phyloP scores from a whole-genome alignment of 2,797 vertebrate genomes.

The Podarcis lilfordi region DNA sequence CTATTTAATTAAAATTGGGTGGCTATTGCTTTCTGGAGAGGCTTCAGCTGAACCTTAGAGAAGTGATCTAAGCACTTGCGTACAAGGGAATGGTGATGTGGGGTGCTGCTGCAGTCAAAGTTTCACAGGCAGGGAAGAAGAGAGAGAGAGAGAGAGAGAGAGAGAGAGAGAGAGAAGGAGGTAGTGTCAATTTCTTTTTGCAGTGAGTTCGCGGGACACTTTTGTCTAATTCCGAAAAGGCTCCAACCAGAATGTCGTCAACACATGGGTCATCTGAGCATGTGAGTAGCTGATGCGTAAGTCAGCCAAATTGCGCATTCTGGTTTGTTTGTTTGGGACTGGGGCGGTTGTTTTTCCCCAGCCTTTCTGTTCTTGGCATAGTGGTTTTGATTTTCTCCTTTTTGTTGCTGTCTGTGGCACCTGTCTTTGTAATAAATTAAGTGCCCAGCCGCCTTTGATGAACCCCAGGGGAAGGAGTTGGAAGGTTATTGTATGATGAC shows the following conservation, averaged over 20 bases:
- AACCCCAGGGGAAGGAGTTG: conserved; percentile 51
- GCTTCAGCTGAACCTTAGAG: conserved; percentile 24
- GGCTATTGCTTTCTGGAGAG: background rate
- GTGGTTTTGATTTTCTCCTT: conserved; percentile 2
- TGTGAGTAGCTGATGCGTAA: conserved; percentile 25
- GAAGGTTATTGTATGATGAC: conserved; percentile 61
- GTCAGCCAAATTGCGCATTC: conserved; percentile 37
- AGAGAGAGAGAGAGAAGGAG: conserved; percentile 30
- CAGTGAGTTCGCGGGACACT: conserved; percentile 7
- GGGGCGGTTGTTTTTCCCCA: background rate
- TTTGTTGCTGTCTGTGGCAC: conserved; percentile 49
- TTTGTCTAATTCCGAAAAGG: conserved; percentile 32
- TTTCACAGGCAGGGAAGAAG: conserved; percentile 37
- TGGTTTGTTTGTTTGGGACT: conserved; percentile 21
- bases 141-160: conserved; percentile 15
- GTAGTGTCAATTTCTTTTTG: conserved; percentile 3
- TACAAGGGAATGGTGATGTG: conserved; percentile 20
- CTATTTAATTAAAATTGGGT: conserved; percentile 40
- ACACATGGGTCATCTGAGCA: conserved; percentile 25
- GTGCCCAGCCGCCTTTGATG: background rate
- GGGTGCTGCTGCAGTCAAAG: background rate
- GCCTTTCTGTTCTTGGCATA: background rate
- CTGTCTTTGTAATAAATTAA: conserved; percentile 65
- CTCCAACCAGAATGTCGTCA: conserved; percentile 30
- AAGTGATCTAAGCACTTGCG: conserved; percentile 7